Conservation (phyloP, 2,797 vertebrate species). For the Darevskia mixta region DNA sequence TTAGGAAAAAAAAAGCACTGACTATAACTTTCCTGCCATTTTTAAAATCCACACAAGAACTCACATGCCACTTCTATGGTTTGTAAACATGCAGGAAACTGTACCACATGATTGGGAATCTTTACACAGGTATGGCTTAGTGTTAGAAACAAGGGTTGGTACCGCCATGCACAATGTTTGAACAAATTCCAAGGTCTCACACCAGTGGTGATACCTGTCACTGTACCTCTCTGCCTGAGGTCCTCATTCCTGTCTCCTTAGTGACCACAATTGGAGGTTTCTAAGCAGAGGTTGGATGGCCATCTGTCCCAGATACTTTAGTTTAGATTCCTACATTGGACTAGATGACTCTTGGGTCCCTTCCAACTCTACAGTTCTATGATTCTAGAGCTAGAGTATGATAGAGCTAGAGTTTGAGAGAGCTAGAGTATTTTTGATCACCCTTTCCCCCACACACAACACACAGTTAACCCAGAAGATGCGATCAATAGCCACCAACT, state of each 20-base stretch:
- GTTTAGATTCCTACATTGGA: no score
- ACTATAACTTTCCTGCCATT: neutral
- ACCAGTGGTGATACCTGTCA: neutral
- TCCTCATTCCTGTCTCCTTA: neutral
- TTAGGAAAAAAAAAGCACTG: no score
- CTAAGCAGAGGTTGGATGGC: no score
- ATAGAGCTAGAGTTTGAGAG: neutral
- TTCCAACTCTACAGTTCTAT: no score
- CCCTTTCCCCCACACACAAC: neutral
- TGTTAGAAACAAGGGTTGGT: neutral
- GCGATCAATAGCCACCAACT: no score
- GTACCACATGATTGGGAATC: neutral
- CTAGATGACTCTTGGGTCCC: no score
- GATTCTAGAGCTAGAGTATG: no score
- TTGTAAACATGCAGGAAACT: neutral
- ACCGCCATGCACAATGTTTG: neutral
- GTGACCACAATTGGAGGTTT: neutral
- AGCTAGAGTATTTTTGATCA: neutral
- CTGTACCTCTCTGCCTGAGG: no score
- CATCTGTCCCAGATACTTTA: no score
- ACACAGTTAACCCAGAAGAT: no score
- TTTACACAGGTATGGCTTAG: neutral
- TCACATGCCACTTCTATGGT: neutral
- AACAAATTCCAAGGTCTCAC: neutral
- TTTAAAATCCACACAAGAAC: neutral